These are phyloP conservation scores for Atrina japonica DNA, from an alignment of 2,888 invertebrate genomes.

Conservation along the genomic window DNA sequence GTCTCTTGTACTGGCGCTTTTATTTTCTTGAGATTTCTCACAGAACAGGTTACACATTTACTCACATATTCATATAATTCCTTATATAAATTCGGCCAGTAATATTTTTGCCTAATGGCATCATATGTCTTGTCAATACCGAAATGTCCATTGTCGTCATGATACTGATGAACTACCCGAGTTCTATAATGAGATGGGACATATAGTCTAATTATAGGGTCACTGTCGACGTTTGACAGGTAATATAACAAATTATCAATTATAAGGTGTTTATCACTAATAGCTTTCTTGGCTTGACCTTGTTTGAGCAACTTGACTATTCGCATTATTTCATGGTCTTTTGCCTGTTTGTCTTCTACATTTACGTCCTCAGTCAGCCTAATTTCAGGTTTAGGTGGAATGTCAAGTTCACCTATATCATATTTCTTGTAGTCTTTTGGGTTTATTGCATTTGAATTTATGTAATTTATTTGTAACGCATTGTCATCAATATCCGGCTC, in stretches of 20 bases:
- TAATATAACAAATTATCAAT: constrained; percentile 45
- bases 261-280: constrained; percentile 25
- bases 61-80: constrained; percentile 14
- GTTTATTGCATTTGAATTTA: constrained; percentile 14
- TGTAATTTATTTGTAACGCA: too few relatives aligned
- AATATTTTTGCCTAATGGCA: constrained; percentile 38
- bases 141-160: constrained; percentile 40
- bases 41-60: constrained; percentile 38
- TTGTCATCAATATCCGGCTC: constrained; percentile 8
- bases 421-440: constrained; percentile 6
- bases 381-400: background rate
- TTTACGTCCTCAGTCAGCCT: background rate
- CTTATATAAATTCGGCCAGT: constrained; percentile 38
- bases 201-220: constrained; percentile 45
- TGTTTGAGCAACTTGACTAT: constrained; percentile 25
- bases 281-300: constrained; percentile 9
- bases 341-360: constrained; percentile 9
- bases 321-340: constrained; percentile 13
- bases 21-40: constrained; percentile 15
- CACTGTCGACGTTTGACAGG: constrained; percentile 39
- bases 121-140: constrained; percentile 41
- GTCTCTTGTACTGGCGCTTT: constrained; percentile 43
- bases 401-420: background rate
- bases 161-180: constrained; percentile 31
- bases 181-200: constrained; percentile 27